Conservation (phyloP, 1,140 invertebrate species). For the Diorhabda elongata region DNA sequence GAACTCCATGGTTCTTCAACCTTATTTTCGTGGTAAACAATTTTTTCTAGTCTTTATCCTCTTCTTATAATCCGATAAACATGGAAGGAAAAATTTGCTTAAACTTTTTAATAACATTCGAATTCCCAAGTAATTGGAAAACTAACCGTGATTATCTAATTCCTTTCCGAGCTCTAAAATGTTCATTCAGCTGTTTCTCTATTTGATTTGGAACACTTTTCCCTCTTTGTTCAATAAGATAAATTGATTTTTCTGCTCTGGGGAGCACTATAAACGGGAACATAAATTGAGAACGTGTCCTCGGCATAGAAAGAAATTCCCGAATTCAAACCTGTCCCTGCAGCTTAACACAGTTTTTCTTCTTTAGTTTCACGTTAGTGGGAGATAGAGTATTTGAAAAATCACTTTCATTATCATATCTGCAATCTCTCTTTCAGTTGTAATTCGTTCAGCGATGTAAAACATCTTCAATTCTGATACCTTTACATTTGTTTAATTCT, state of each 20-base stretch:
- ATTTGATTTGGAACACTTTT: conserved; percentile 5
- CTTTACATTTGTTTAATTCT: too few species aligned
- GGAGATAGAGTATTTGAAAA: background rate
- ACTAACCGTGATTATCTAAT: background rate
- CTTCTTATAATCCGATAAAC: background rate
- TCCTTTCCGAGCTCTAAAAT: conserved; percentile 4
- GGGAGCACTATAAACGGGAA: conserved; percentile 11
- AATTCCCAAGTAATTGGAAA: background rate
- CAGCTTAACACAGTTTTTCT: background rate
- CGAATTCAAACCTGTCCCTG: conserved; percentile 1
- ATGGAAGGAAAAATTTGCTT: background rate
- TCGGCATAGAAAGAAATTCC: background rate
- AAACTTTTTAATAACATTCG: conserved; percentile 3
- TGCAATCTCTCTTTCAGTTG: too few species aligned
- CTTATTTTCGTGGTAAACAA: too few species aligned
- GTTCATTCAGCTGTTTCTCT: conserved; percentile 6
- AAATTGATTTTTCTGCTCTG: conserved; percentile 14
- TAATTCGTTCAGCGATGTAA: too few species aligned
- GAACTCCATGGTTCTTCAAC: too few species aligned
- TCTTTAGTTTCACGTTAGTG: background rate
- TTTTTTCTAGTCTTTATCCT: too few species aligned
- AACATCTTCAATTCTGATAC: too few species aligned
- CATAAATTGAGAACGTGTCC: conserved; percentile 15
- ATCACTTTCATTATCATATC: too few species aligned
- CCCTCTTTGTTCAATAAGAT: conserved; percentile 6